A percentile compares a stretch with the other conserved stretches of the same genome.
phyloP scores from a whole-genome alignment of 2,113 vertebrate species.

The Perccottus glenii region DNA sequence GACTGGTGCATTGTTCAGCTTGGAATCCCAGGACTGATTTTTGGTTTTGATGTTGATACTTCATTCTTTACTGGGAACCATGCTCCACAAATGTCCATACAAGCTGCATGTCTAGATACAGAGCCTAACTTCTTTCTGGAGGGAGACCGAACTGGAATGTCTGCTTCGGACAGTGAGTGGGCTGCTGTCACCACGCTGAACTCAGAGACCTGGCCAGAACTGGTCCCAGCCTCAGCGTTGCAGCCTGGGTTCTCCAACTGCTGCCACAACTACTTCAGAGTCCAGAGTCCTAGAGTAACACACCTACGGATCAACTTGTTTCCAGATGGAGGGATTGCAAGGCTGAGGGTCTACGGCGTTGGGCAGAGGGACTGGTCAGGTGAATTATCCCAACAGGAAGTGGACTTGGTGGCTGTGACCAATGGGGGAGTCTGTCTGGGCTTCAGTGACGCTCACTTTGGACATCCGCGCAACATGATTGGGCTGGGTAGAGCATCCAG shows the following conservation, averaged over 20 bases:
- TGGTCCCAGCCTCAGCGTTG: conserved; percentile 77
- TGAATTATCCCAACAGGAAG: conserved; percentile 55
- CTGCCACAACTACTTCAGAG: conserved; percentile 81
- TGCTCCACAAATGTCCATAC: conserved; percentile 72
- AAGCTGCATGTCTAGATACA: conserved; percentile 72
- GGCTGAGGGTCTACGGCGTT: conserved; percentile 82
- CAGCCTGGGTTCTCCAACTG: conserved; percentile 74
- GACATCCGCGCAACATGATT: conserved; percentile 88
- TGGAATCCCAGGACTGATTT: conserved; percentile 70
- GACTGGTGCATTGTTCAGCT: conserved; percentile 80
- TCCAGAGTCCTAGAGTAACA: conserved; percentile 76
- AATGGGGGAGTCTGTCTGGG: conserved; percentile 86
- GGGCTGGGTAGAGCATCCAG: conserved; percentile 76
- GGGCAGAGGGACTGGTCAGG: conserved; percentile 82
- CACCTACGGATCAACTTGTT: conserved; percentile 87
- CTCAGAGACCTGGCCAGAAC: conserved; percentile 78
- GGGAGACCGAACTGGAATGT: conserved; percentile 77
- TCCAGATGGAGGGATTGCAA: conserved; percentile 86
- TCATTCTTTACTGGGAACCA: conserved; percentile 82
- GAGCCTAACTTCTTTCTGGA: conserved; percentile 52
- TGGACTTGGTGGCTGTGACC: conserved; percentile 80
- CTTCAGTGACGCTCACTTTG: conserved; percentile 85
- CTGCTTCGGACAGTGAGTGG: conserved; percentile 76
- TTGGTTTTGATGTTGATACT: conserved; percentile 79
- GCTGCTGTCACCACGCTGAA: conserved; percentile 71